Conservation (phyloP, 2,888 invertebrate genomes). For the Rhorus exstirpatorius region DNA sequence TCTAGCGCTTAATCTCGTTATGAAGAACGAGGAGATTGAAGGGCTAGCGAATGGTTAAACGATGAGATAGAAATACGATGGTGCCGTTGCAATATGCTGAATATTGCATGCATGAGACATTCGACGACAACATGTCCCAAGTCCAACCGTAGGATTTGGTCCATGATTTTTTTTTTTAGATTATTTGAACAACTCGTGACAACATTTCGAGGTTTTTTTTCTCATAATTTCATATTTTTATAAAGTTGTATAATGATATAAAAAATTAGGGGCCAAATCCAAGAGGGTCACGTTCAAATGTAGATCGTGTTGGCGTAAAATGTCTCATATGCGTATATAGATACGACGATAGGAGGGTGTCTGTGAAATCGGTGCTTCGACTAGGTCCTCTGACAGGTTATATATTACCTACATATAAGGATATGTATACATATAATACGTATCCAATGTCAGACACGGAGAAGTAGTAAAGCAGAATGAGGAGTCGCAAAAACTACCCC, state of each 20-base stretch:
- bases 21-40: no score
- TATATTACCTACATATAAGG: conserved; percentile 10
- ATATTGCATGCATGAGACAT: no score
- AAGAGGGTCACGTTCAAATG: conserved; percentile 9
- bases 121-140: no score
- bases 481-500: conserved; percentile 28
- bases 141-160: no score
- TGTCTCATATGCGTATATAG: conserved; percentile 2
- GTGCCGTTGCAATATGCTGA: no score
- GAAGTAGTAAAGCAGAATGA: conserved; percentile 24
- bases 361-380: conserved; percentile 57
- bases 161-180: no score
- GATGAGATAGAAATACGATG: no score
- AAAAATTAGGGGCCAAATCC: background rate
- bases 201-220: no score
- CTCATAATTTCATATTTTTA: no score
- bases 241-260: background rate
- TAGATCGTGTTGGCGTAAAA: background rate
- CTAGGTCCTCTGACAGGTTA: conserved; percentile 28
- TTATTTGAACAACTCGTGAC: no score
- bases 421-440: conserved; percentile 23
- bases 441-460: conserved; percentile 34
- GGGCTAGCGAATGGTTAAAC: no score
- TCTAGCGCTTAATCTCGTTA: no score
- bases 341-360: conserved; percentile 29